Evolutionary conservation across 2,113 vertebrate genomes (phyloP).

Genomic region (Scomber colias): DNA sequence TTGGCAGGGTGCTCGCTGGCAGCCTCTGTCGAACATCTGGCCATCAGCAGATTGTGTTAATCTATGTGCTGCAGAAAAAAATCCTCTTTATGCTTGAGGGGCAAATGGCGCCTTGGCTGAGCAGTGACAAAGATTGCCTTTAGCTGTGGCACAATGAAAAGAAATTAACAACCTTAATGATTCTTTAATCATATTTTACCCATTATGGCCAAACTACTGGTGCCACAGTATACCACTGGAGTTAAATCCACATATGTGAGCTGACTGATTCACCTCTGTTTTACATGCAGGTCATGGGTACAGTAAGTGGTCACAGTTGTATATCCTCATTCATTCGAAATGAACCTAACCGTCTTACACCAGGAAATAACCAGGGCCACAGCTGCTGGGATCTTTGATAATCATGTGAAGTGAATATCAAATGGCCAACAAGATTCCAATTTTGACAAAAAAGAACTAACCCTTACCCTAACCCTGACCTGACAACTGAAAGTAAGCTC

Average conservation of each 20-base stretch:
- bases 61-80: constrained; percentile 72
- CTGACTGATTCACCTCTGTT: constrained; percentile 2
- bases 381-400: constrained; percentile 5
- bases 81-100: constrained; percentile 69
- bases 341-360: background rate
- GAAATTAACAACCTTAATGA: constrained; percentile 54
- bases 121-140: constrained; percentile 68
- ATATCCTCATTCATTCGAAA: background rate
- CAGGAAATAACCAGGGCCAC: background rate
- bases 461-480: no score
- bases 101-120: constrained; percentile 61
- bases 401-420: background rate
- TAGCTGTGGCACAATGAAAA: constrained; percentile 58
- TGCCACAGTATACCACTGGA: constrained; percentile 13
- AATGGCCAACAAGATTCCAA: background rate
- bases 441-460: background rate
- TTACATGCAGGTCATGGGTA: background rate
- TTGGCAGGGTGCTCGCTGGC: constrained; percentile 65
- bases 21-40: constrained; percentile 80
- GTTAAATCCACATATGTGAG: background rate
- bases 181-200: constrained; percentile 52
- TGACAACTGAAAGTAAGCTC: background rate
- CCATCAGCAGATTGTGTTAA: constrained; percentile 79
- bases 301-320: background rate
- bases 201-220: constrained; percentile 11